phyloP scores from a whole-genome alignment of 2,888 invertebrate genomes.

The Fragum whitleyi region DNA sequence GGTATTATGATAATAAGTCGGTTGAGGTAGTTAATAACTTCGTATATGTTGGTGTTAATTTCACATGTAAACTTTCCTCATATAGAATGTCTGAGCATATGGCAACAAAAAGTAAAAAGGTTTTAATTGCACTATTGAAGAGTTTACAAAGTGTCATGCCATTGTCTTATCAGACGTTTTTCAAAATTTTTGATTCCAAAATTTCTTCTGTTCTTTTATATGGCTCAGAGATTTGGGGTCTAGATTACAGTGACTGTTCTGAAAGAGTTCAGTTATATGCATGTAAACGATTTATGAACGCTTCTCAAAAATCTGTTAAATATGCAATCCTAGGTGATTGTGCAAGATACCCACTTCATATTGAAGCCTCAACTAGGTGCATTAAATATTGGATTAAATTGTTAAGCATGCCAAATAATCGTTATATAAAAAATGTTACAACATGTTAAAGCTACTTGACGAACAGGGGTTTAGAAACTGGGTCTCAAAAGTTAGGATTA shows the following conservation, averaged over 20 bases:
- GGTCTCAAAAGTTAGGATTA: conserved; percentile 9
- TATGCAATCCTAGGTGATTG: conserved; percentile 33
- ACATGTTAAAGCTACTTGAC: conserved; percentile 29
- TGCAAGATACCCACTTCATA: conserved; percentile 34
- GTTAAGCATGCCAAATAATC: conserved; percentile 16
- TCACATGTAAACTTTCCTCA: conserved; percentile 31
- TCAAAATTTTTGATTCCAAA: conserved; percentile 50
- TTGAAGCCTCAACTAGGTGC: conserved; percentile 22
- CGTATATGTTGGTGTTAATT: conserved; percentile 42
- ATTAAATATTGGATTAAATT: conserved; percentile 46
- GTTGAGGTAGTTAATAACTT: conserved; percentile 34
- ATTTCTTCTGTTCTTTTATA: conserved; percentile 34
- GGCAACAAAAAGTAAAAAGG: conserved; percentile 23
- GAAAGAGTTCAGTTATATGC: conserved; percentile 39
- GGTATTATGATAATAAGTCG: conserved; percentile 28
- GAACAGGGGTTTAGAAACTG: conserved; percentile 29
- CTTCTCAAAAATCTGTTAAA: background rate
- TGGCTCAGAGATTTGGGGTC: conserved; percentile 47
- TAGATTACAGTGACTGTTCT: conserved; percentile 15
- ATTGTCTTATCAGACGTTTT: conserved; percentile 25
- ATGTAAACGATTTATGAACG: conserved; percentile 38
- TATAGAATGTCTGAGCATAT: conserved; percentile 36
- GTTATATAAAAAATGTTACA: conserved; percentile 16
- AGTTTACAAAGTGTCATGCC: conserved; percentile 10
- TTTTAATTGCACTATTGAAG: conserved; percentile 12